phyloP scores from a whole-genome alignment of 2,888 invertebrate species.

The Troilus luridus region DNA sequence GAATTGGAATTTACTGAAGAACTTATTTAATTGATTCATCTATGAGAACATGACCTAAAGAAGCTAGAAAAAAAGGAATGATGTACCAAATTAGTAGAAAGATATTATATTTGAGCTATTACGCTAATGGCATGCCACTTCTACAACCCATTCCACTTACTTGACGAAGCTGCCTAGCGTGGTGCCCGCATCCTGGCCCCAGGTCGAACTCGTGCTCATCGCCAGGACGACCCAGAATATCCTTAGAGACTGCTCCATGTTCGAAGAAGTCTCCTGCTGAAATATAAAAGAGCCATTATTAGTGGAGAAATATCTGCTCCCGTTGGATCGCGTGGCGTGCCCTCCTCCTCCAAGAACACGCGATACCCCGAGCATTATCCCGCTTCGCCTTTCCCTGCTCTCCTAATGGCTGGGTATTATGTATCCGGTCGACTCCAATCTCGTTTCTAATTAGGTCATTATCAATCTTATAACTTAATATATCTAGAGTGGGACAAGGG shows the following conservation, averaged over 20 bases:
- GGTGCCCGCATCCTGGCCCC: constrained; percentile 8
- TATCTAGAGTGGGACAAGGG: not conserved
- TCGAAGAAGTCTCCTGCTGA: not conserved
- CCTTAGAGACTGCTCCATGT: not conserved
- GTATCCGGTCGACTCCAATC: not conserved
- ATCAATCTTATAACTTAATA: not conserved
- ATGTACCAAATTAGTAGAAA: not conserved
- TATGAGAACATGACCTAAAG: not conserved
- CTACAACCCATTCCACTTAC: constrained; percentile 24
- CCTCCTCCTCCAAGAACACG: not conserved
- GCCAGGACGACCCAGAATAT: not conserved
- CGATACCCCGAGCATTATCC: not conserved
- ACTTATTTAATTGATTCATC: too few relatives aligned
- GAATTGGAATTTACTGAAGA: too few relatives aligned
- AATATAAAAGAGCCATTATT: constrained; percentile 38
- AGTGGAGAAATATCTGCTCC: not conserved
- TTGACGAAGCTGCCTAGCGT: constrained; percentile 51
- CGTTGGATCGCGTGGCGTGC: constrained; percentile 15
- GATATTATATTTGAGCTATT: not conserved
- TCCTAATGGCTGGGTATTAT: constrained; percentile 26
- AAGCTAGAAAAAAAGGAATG: not conserved
- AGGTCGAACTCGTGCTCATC: not conserved
- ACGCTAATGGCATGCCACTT: not conserved
- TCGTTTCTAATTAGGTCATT: constrained; percentile 5
- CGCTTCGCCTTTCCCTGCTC: not conserved